Evolutionary conservation across 2,888 invertebrate genomes (phyloP).

Genomic region (Quadroppia sp.): DNA sequence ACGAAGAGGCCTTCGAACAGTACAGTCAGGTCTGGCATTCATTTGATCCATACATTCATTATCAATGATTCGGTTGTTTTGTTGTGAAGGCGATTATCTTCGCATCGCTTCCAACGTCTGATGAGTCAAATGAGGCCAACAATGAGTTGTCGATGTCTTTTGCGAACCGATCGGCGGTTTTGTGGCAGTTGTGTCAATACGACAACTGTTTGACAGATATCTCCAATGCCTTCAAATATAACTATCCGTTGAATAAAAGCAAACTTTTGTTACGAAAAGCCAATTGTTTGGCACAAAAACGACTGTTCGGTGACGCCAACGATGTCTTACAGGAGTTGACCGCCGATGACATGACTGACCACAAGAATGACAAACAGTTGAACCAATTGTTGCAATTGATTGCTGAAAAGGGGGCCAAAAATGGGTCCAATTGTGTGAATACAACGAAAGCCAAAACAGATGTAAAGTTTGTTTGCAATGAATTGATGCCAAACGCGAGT

Average conservation of each 20-base stretch:
- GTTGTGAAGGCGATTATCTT: conserved; percentile 43
- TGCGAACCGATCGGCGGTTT: conserved; percentile 66
- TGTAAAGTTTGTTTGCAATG: conserved; percentile 3
- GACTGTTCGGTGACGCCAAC: conserved; percentile 53
- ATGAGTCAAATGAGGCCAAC: not conserved
- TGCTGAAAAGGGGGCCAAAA: conserved; percentile 14
- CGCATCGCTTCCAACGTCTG: conserved; percentile 45
- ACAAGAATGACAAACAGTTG: not conserved
- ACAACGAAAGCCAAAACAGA: not conserved
- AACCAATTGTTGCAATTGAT: not conserved
- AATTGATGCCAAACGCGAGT: conserved; percentile 26
- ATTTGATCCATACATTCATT: not conserved
- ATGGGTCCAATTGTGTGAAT: conserved; percentile 11
- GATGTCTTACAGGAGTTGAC: conserved; percentile 48
- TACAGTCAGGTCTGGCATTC: conserved; percentile 44
- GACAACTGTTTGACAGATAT: conserved; percentile 65
- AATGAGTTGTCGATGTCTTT: conserved; percentile 62
- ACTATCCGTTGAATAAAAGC: conserved; percentile 62
- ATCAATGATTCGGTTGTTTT: not conserved
- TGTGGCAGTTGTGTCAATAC: conserved; percentile 61
- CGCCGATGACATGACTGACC: not conserved
- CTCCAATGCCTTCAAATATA: conserved; percentile 59
- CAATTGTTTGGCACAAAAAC: conserved; percentile 58
- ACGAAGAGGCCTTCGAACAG: conserved; percentile 46
- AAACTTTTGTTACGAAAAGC: conserved; percentile 65